Base-by-base conservation (phyloP, 2,113 vertebrate species). In the Otolemur garnettii region DNA sequence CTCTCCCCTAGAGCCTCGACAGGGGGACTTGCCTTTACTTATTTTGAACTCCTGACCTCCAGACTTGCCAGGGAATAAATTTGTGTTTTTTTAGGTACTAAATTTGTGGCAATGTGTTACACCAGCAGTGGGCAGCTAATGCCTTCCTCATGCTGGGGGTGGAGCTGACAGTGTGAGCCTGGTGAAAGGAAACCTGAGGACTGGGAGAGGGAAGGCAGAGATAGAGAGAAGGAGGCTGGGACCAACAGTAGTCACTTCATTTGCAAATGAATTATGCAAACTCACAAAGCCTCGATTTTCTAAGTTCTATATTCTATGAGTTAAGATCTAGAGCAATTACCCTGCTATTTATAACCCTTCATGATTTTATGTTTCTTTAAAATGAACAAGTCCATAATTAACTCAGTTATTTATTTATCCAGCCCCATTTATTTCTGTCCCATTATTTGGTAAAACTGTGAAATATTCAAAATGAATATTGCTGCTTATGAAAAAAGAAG, bases 291-390 rank as follows among this genome's bases (percentile, higher is more conserved):
- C n/a, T 94, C 24, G 4, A 2, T 92, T 93, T 66, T 71, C 57
- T 83, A 81, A 33, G 6, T 87, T 85, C 66, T 45, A 4, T 91
- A 55, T 59, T 96, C 45, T 91, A 60, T n/a, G 62, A 79, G 90
- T 87, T 92, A 93, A 38, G 83, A 92, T 89, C 75, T 93, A 26
- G 50, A 85, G 82, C 42, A 94, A 35, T 92, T 74, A 91, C 12
- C 19, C 7, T 45, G 84, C 57, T 93, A 50, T 62, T 90, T 68
- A 83, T 79, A 85, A 88, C 69, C 50, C 42, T 91, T 90, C 26
- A 35, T 89, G 68, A 91, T 75, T 91, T 64, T 91, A 64, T 82
- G 35, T 85, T 97, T 94, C 60, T 85, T 92, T 66, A 87, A 92
- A 93, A 71, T 57, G 18, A 66, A 22, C 42, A 93, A 50, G 69